Evolutionary conservation across 2,888 invertebrate species (phyloP), one percentile per base, ranked within the genome.

Genomic region (Cheilosia soror): DNA sequence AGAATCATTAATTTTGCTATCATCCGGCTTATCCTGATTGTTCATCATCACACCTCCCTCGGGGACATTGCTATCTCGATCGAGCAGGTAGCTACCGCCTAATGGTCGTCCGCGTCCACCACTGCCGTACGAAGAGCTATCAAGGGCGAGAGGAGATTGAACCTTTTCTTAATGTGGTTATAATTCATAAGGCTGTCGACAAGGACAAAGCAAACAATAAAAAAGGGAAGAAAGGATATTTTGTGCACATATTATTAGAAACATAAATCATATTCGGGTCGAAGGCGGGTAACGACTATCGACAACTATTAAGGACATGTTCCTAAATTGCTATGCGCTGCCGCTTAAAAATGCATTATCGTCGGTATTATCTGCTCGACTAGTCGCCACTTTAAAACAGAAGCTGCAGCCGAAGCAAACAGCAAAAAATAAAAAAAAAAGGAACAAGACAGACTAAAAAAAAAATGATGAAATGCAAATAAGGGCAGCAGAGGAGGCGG

Each of bases 91-190:
- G 77, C 92, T 92, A 71, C 91, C 91, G 84, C 91, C 90, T 91
- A 92, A 86, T 87, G 91, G 91, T 84, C 91, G 90, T 86, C 88
- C 84, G 58, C 90, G 89, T 89, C 90, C 88, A 87, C 91, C 90
- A 66, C 73, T 55, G 89, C 92, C 91, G 89, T 92, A 92, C 89
- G 91, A 87, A 92, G 91, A 88, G 92, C 92, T 92, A 92, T 75
- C 88, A 92, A 90, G 87, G 92, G 92, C 87, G 92, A 91, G 87
- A 92, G 90, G 72, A 92, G 91, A 88, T 89, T 88, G 85, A 90
- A 89, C 90, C 92, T 92, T 89, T 90, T 89, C 88, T 92, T 90
- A 92, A 92, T 92, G 89, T 85, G 62, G 85, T 77, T 81, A 81
- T 81, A 77, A 81, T 85, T 85, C 85, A 85, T 37, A 51, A 25